Conservation (phyloP, 2,888 invertebrate species). For the Alsophila aescularia region DNA sequence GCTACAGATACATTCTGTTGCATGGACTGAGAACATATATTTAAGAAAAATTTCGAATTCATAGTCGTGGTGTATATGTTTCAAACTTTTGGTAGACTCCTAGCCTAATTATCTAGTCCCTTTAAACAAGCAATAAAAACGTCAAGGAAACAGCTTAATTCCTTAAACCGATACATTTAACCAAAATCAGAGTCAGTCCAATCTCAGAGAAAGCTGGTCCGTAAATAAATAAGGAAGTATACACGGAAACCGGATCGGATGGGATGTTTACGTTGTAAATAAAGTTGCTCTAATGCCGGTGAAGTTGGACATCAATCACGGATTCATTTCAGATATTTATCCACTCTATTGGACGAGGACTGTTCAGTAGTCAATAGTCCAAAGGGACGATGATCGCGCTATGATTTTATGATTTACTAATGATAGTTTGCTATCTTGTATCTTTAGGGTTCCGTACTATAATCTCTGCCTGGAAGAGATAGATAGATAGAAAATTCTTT, state of each 20-base stretch:
- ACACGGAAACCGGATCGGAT: conserved; percentile 22
- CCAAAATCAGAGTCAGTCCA: conserved; percentile 13
- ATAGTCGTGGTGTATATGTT: too few species aligned
- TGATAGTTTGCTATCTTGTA: too few species aligned
- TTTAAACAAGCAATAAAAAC: neutral
- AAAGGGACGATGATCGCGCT: neutral
- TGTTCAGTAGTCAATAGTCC: conserved; percentile 3
- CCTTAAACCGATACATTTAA: conserved; percentile 5
- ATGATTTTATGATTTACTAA: too few species aligned
- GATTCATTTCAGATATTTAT: conserved; percentile 43
- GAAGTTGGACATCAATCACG: conserved; percentile 41
- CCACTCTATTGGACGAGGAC: conserved; percentile 20
- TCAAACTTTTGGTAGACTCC: too few species aligned
- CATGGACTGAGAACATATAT: too few species aligned
- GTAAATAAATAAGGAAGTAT: conserved; percentile 31
- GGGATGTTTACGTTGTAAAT: conserved; percentile 33
- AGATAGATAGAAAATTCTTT: too few species aligned
- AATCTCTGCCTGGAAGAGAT: too few species aligned
- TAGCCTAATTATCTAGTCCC: too few species aligned
- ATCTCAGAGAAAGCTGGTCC: conserved; percentile 18
- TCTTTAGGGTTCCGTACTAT: too few species aligned
- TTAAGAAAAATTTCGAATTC: too few species aligned
- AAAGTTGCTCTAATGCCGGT: conserved; percentile 32
- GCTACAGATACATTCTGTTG: too few species aligned
- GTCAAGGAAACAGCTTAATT: neutral